These are phyloP conservation scores for Trichomycterus rosablanca DNA, from an alignment of 2,113 vertebrate genomes.

Conservation along the genomic window DNA sequence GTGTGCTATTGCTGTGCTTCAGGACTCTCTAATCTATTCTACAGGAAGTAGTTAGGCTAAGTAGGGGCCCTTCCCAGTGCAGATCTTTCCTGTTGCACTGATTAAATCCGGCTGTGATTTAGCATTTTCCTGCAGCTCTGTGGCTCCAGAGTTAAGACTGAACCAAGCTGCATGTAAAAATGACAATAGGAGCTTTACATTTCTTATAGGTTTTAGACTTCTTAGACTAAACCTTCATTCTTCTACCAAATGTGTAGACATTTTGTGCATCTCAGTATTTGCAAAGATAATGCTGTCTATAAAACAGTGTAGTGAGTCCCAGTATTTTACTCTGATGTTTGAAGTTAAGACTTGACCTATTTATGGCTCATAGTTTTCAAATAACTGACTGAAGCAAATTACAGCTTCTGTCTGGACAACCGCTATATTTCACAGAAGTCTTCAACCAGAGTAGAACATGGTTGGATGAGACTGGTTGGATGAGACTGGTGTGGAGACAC, in stretches of 20 bases:
- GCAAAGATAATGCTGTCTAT: too few species aligned
- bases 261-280: too few species aligned
- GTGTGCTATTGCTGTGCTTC: conserved; percentile 14
- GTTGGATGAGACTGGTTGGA: too few species aligned
- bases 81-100: conserved; percentile 69
- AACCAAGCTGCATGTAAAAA: background rate
- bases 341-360: too few species aligned
- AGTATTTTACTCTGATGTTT: too few species aligned
- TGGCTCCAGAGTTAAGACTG: background rate
- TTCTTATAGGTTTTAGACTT: conserved; percentile 24
- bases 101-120: conserved; percentile 63
- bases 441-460: too few species aligned
- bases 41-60: conserved; percentile 75
- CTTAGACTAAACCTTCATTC: background rate
- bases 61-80: conserved; percentile 67
- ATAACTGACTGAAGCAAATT: too few species aligned
- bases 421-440: too few species aligned
- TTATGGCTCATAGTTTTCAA: too few species aligned
- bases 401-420: too few species aligned
- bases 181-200: background rate
- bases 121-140: conserved; percentile 10
- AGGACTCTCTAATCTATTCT: conserved; percentile 58
- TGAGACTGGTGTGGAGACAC: too few species aligned
- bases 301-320: too few species aligned
- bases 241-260: conserved; percentile 1